phyloP scores from a whole-genome alignment of 2,113 vertebrate species.

The Bujurquina vittata region DNA sequence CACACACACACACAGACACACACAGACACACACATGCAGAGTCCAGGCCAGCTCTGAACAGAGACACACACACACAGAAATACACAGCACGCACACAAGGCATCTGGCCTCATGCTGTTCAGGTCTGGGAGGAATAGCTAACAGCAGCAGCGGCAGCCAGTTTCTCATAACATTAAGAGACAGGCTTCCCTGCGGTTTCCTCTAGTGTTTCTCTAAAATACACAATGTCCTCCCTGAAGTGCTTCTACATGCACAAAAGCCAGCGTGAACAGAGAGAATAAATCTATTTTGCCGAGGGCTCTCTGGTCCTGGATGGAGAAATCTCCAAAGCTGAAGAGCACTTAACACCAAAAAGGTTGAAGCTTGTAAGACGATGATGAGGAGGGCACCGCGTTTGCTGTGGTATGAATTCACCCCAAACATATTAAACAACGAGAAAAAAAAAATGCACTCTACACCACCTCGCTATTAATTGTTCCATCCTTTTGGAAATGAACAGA shows the following conservation, averaged over 20 bases:
- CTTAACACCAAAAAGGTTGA: neutral
- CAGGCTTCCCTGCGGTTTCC: conserved; percentile 17
- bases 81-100: neutral
- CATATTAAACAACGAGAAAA: no score
- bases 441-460: no score
- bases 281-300: neutral
- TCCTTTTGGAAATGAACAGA: no score
- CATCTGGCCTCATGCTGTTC: conserved; percentile 32
- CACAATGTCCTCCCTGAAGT: neutral
- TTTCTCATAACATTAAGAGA: conserved; percentile 2
- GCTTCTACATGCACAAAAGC: neutral
- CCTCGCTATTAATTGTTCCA: no score
- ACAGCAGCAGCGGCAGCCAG: neutral
- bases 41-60: neutral
- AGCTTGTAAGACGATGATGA: neutral
- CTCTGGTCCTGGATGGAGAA: neutral
- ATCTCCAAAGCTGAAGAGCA: neutral
- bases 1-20: neutral
- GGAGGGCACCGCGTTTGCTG: neutral
- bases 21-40: neutral
- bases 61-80: rapidly evolving
- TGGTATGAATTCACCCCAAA: neutral
- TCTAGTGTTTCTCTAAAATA: conserved; percentile 3
- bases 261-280: neutral
- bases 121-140: conserved; percentile 28